Percentiles rank a stretch among this genome's conserved stretches.
phyloP scores from a whole-genome alignment of 1,140 invertebrate genomes.

The Portunus trituberculatus region DNA sequence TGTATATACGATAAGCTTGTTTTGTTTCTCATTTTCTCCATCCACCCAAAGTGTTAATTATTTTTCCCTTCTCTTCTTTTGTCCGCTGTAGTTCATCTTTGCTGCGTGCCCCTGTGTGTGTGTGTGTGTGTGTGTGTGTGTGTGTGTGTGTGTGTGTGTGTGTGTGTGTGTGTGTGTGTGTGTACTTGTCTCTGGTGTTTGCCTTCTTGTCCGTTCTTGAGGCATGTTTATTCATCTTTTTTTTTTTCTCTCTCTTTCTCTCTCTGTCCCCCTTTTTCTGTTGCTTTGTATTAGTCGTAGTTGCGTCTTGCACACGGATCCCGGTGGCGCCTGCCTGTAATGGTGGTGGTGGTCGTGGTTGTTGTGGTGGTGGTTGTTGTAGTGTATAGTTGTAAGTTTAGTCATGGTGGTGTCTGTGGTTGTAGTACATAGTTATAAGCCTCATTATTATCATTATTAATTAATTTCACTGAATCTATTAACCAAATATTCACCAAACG shows the following conservation, averaged over 20 bases:
- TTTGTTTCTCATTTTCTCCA: no score
- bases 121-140: constrained; percentile 12
- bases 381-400: background rate
- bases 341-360: background rate
- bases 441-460: no score
- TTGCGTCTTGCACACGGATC: background rate
- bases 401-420: background rate
- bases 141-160: background rate
- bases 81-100: background rate
- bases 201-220: constrained; percentile 20
- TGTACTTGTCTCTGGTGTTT: constrained; percentile 4
- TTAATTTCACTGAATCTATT: no score
- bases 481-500: no score
- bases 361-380: background rate
- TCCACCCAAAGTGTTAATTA: background rate
- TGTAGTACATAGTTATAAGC: background rate
- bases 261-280: background rate
- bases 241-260: background rate
- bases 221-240: background rate
- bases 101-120: background rate
- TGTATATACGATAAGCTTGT: no score
- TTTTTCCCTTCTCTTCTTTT: background rate
- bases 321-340: background rate
- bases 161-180: constrained; percentile 13
- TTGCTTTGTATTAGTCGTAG: background rate